Base-by-base conservation (phyloP, 2,888 invertebrate species). In the Hermaeophaga mercurialis region DNA sequence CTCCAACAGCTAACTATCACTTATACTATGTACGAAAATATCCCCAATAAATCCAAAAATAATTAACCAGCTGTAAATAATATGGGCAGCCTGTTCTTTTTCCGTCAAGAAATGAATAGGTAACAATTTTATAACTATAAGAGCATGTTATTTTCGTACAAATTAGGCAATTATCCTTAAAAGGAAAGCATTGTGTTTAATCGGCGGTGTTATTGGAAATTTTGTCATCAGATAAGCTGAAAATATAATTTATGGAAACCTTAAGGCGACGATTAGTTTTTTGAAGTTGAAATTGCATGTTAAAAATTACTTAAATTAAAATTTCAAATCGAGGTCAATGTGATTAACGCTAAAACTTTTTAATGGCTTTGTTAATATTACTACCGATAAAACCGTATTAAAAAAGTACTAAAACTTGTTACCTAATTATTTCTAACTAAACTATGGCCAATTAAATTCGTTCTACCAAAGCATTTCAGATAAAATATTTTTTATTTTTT, bases 241-340 rank as follows among this genome's bases (percentile, higher is more conserved):
- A 56, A 56, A 60, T 58, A 48, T 60, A 62, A 66, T 66, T 66
- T 63, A 65, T 64, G 68, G 65, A 59, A 63, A 62, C 59, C 26
- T 58, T 59, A 24, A 36, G 46, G 39, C 54, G 62, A 47, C 54
- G 63, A 62, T 62, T 62, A 61, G 56, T 64, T 69, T 70, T 70
- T 71, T 67, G 66, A 63, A 50, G 45, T 22, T 46, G 54, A 64
- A 68, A 68, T 71, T 68, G 71, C 71, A 71, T 71, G 70, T 63
- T 65, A 49, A 60, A 60, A 64, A 59, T 66, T 63, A 66, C 65
- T 69, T 66, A 69, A 66, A 70, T 67, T 65, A 61, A 56, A 61
- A 56, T 59, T 58, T 61, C 61, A 62, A 22, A 65, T 66, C 61
- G 58, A 39, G 54, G 64, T 62, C 67, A 66, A 66, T 68, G 65